Evolutionary conservation across 2,888 invertebrate species (phyloP).

Genomic region (Colostygia pectinataria): DNA sequence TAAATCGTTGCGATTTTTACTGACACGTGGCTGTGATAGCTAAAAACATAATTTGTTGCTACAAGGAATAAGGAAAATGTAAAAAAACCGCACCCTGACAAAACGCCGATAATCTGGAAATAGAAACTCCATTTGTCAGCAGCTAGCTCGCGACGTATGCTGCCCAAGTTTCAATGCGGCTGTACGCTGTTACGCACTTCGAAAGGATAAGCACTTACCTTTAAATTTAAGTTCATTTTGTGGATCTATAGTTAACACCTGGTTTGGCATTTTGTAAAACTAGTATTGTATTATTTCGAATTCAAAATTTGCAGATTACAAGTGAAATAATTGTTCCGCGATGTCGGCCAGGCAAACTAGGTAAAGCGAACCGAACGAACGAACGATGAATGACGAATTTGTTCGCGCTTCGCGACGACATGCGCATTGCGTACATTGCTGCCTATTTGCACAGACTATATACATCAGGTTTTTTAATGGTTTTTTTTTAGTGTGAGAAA

Average conservation of each 20-base stretch:
- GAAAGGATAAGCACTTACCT: constrained; percentile 85
- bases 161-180: constrained; percentile 66
- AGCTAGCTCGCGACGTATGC: constrained; percentile 70
- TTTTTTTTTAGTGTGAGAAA: no score
- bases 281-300: constrained; percentile 79
- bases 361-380: constrained; percentile 54
- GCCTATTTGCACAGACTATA: constrained; percentile 1
- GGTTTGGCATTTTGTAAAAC: constrained; percentile 84
- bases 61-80: constrained; percentile 43
- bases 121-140: constrained; percentile 82
- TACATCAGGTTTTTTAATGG: background rate
- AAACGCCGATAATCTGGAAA: constrained; percentile 81
- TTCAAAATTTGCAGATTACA: constrained; percentile 62
- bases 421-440: constrained; percentile 15
- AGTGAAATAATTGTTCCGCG: constrained; percentile 57
- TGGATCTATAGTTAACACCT: constrained; percentile 93
- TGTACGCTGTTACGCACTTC: constrained; percentile 42
- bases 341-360: constrained; percentile 64
- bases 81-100: constrained; percentile 77
- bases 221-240: constrained; percentile 94
- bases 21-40: constrained; percentile 7
- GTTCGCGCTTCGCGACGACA: constrained; percentile 1
- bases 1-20: constrained; percentile 10
- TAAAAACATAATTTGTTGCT: constrained; percentile 16
- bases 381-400: constrained; percentile 28